Conservation (phyloP, 2,888 invertebrate genomes). For the Agapostemon virescens region DNA sequence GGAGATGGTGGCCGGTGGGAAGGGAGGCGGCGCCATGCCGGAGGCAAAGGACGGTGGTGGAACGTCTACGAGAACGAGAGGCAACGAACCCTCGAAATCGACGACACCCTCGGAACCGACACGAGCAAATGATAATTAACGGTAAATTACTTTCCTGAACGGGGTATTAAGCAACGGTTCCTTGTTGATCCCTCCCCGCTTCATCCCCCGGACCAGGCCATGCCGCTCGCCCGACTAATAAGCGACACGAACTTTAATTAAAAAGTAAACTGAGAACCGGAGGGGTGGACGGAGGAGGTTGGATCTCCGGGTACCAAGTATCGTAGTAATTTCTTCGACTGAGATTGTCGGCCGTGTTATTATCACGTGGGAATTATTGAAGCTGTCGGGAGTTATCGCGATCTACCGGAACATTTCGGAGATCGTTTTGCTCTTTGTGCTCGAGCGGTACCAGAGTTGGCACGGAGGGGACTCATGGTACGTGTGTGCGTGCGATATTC, state of each 20-base stretch:
- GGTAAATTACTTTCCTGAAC: constrained; percentile 57
- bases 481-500: neutral
- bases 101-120: constrained; percentile 54
- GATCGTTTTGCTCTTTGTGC: neutral
- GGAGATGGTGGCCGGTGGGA: neutral
- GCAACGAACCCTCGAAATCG: constrained; percentile 62
- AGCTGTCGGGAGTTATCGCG: constrained; percentile 9
- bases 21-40: neutral
- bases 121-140: constrained; percentile 58
- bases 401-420: neutral
- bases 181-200: constrained; percentile 48
- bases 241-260: constrained; percentile 55
- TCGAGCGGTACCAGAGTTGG: neutral
- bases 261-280: constrained; percentile 51
- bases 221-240: constrained; percentile 45
- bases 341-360: constrained; percentile 29
- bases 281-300: too few relatives aligned
- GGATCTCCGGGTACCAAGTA: neutral
- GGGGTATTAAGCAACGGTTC: constrained; percentile 51
- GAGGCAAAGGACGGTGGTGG: neutral
- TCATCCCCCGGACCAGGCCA: neutral
- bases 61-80: constrained; percentile 2
- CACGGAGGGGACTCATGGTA: neutral
- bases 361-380: constrained; percentile 19
- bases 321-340: constrained; percentile 39